Evolutionary conservation across 2,888 invertebrate species (phyloP), one percentile per base, ranked within the genome.

Genomic region (Arrhopalites spinosus): DNA sequence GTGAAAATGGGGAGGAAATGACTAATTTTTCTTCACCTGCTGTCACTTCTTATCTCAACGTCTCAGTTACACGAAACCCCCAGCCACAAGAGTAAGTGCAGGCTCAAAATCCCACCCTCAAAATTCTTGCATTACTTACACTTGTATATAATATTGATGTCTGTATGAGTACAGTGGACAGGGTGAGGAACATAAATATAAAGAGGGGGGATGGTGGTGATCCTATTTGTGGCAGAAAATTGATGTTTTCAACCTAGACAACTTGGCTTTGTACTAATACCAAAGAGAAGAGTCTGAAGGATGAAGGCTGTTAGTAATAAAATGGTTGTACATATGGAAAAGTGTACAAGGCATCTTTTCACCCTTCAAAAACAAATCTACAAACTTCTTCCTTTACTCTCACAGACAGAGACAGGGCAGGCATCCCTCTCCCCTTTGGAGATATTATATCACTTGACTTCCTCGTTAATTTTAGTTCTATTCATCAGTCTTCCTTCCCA

Each of bases 1-100:
- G 70, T 43, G 70, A 70, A 53, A 74, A 36, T 45, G 50, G 70
- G 61, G 69, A 69, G 75, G 56, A 75, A 75, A 70, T 64, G 68
- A 75, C 50, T 70, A 59, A 75, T 75, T 75, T 75, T 70, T 69
- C 69, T 53, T 70, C 69, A 75, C 69, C 70, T 75, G 63, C 70
- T 74, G 68, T 68, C 68, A 45, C 45, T 68, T n/a, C 45, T 68
- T 68, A 64, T 68, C 45, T 74, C 59, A 59, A 66, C 45, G 43
- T 66, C 66, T 66, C 66, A 45, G 66, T 66, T 66, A 66, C 66
- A 66, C 30, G 20, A 20, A 13, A 66, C 66, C n/a, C 30, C 23
- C 25, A 30, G 8, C 45, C n/a, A 45, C 64, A 13, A n/a, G 36
- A 25, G 8, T 11, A 53, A 20, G 5, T 15, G 17, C 53, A 17